A percentile compares a stretch with the other conserved stretches of the same genome.
phyloP scores from a whole-genome alignment of 2,113 vertebrate genomes.

The Eulemur macaco region DNA sequence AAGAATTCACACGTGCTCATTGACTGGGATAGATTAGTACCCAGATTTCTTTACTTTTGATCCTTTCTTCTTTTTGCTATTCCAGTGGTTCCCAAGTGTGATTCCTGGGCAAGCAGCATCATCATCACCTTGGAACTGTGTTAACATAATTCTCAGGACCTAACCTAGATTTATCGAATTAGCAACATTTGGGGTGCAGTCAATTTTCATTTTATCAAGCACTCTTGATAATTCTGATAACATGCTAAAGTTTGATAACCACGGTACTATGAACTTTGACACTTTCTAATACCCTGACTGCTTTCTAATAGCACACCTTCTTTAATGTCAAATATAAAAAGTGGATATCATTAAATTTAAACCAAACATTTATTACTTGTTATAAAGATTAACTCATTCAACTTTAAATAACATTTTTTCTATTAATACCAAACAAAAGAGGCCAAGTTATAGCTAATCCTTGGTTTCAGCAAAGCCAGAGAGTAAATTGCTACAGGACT shows the following conservation, averaged over 20 bases:
- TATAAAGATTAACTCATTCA: background rate
- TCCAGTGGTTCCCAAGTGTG: background rate
- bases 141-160: background rate
- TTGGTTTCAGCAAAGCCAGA: background rate
- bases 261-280: background rate
- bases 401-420: background rate
- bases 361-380: background rate
- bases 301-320: background rate
- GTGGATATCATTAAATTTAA: background rate
- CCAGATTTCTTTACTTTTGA: background rate
- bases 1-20: background rate
- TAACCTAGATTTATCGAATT: background rate
- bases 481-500: background rate
- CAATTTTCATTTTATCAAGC: background rate
- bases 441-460: background rate
- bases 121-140: background rate
- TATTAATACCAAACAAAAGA: background rate
- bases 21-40: background rate
- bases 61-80: background rate
- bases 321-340: background rate
- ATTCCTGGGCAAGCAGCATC: background rate
- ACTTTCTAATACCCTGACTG: background rate
- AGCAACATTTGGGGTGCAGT: background rate
- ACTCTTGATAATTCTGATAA: background rate
- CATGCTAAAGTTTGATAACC: background rate